Evolutionary conservation across 1,140 invertebrate species (phyloP).

Genomic region (Tribolium castaneum): DNA sequence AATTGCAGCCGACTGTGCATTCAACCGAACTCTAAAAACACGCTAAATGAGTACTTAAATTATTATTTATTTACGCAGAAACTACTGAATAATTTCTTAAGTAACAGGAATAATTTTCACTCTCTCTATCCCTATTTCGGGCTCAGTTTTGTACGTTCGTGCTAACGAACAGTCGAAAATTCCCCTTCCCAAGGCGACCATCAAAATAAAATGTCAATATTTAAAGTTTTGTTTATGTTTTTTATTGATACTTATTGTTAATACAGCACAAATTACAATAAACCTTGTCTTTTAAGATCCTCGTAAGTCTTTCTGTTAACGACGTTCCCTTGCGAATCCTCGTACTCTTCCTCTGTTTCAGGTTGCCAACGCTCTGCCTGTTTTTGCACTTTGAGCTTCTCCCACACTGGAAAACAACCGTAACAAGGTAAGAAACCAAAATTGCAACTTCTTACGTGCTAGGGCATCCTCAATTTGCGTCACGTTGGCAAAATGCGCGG

Average conservation of each 20-base stretch:
- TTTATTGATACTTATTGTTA: background rate
- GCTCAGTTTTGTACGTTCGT: too few relatives aligned
- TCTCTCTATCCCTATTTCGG: too few relatives aligned
- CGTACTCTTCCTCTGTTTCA: slow-evolving; percentile 98
- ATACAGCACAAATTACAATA: slow-evolving; percentile 74
- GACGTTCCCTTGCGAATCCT: slow-evolving; percentile 98
- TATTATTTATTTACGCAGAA: background rate
- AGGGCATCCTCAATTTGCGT: slow-evolving; percentile 99
- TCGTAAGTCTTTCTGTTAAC: slow-evolving; percentile 99
- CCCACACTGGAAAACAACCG: slow-evolving; percentile 82
- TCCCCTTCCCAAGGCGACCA: too few relatives aligned
- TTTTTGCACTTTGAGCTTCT: slow-evolving; percentile 95
- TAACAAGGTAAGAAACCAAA: slow-evolving; percentile 22
- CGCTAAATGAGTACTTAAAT: too few relatives aligned
- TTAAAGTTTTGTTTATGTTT: background rate
- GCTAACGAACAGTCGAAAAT: too few relatives aligned
- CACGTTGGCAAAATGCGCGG: slow-evolving; percentile 99
- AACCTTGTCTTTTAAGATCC: slow-evolving; percentile 97
- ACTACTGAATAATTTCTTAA: background rate
- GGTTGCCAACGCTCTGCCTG: slow-evolving; percentile 96
- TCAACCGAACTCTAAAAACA: background rate
- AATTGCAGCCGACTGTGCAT: background rate
- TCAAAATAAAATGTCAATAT: too few relatives aligned
- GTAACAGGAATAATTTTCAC: too few relatives aligned
- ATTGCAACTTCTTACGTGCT: slow-evolving; percentile 74